These are phyloP conservation scores for Gryllus longicercus DNA, from an alignment of 2,888 invertebrate genomes.

Conservation along the genomic window DNA sequence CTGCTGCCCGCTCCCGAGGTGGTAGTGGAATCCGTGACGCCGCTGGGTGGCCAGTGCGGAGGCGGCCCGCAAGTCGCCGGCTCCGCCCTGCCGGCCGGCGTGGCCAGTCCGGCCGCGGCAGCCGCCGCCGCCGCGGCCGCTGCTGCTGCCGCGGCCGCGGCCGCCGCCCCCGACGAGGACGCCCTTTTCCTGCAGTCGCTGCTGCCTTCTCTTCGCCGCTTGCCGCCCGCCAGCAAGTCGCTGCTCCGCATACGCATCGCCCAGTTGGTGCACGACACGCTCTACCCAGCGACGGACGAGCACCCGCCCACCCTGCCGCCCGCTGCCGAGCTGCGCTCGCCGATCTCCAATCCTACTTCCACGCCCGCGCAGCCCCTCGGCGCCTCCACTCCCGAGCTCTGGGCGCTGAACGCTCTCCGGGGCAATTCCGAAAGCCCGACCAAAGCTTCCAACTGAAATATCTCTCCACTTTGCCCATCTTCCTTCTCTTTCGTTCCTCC, in stretches of 20 bases:
- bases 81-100: background rate
- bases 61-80: background rate
- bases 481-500: too few relatives aligned
- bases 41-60: background rate
- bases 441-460: too few relatives aligned
- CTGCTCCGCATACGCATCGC: slow-evolving; percentile 21
- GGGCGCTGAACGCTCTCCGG: too few relatives aligned
- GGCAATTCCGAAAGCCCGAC: too few relatives aligned
- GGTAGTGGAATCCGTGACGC: background rate
- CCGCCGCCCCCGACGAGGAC: slow-evolving; percentile 20
- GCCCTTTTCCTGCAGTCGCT: slow-evolving; percentile 11
- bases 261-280: slow-evolving; percentile 19
- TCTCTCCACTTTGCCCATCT: too few relatives aligned
- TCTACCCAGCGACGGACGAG: slow-evolving; percentile 18
- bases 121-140: background rate
- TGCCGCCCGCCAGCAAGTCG: slow-evolving; percentile 28
- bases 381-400: too few relatives aligned
- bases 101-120: background rate
- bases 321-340: background rate
- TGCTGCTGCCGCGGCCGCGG: background rate
- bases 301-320: background rate
- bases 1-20: slow-evolving; percentile 4
- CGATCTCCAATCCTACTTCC: too few relatives aligned
- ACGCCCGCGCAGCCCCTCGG: too few relatives aligned
- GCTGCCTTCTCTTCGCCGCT: slow-evolving; percentile 1